Percentiles rank a stretch among this genome's conserved stretches.
phyloP scores from a whole-genome alignment of 1,140 invertebrate species.

The Dolichoris vasculosae region DNA sequence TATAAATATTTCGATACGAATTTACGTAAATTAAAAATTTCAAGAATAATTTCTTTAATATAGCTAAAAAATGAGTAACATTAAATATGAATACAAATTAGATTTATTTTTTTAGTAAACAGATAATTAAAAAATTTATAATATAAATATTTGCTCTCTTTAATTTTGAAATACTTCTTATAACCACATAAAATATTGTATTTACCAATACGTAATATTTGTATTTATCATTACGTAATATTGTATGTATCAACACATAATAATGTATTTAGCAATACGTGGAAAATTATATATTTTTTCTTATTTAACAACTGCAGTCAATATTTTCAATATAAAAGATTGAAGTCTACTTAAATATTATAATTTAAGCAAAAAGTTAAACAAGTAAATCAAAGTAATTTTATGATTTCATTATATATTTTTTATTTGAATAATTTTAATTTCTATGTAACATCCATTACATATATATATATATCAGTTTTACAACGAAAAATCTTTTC shows the following conservation, averaged over 20 bases:
- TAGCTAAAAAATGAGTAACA: too few species aligned
- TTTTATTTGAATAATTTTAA: not conserved
- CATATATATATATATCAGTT: not conserved
- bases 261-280: not conserved
- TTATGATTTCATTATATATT: not conserved
- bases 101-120: too few species aligned
- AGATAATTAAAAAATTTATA: too few species aligned
- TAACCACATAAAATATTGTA: too few species aligned
- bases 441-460: not conserved
- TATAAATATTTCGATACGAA: not conserved
- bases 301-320: not conserved
- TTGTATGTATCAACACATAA: not conserved
- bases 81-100: too few species aligned
- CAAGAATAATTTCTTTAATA: too few species aligned
- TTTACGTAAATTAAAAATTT: too few species aligned
- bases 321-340: not conserved
- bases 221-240: too few species aligned
- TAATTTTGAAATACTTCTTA: too few species aligned
- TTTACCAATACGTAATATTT: too few species aligned
- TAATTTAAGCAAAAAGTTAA: not conserved
- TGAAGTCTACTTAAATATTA: too few species aligned
- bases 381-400: not conserved
- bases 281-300: not conserved
- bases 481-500: conserved; percentile 24
- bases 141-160: too few species aligned